Percentiles rank a stretch among this genome's conserved stretches.
phyloP scores from a whole-genome alignment of 2,113 vertebrate genomes.

The Tragelaphus imberbis region DNA sequence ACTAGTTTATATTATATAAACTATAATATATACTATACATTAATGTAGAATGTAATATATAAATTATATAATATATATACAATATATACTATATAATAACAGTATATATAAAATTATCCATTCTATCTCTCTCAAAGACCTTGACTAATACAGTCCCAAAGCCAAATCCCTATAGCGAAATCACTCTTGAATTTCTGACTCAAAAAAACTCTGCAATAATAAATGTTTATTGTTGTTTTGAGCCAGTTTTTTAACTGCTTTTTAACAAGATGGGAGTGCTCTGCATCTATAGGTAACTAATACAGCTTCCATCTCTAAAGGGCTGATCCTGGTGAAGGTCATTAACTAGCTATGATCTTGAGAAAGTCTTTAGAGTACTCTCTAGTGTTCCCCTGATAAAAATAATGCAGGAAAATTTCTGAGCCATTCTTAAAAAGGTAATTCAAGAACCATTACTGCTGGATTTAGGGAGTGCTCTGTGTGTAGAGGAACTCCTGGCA shows the following conservation, averaged over 20 bases:
- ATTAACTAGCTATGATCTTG: neutral
- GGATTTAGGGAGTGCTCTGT: neutral
- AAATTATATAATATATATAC: neutral
- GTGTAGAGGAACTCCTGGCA: neutral
- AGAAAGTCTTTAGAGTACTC: neutral
- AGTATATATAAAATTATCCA: neutral
- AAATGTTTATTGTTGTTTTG: neutral
- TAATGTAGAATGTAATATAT: neutral
- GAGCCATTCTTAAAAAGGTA: neutral
- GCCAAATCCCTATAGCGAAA: neutral
- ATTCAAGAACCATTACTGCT: neutral
- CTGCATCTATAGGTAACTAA: neutral
- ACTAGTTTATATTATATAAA: neutral
- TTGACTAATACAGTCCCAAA: neutral
- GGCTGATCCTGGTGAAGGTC: neutral
- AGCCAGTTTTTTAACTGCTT: neutral
- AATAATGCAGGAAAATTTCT: neutral
- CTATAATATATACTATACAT: neutral
- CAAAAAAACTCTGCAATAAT: neutral
- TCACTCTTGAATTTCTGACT: neutral
- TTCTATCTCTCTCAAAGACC: neutral
- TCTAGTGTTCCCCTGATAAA: neutral
- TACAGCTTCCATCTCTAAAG: neutral
- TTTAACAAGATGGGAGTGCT: neutral
- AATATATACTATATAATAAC: neutral